Base-by-base conservation (phyloP, 2,113 vertebrate species). In the Dasyprocta punctata region DNA sequence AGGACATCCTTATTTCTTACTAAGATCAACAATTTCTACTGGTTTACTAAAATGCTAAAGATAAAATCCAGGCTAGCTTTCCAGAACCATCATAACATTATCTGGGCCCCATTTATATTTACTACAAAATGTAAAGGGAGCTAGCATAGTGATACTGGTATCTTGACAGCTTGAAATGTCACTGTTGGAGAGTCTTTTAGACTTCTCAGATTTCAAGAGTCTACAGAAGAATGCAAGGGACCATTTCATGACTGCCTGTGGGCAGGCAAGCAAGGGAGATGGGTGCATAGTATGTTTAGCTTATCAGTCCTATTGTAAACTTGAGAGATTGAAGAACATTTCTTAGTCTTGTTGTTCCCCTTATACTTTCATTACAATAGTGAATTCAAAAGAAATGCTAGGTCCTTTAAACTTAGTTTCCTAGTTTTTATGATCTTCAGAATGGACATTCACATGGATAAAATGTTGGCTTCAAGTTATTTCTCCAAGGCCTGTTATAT, bases 401-500 rank as follows among this genome's bases (percentile, higher is more conserved):
- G 85, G 28, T 87, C 61, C 33, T 38, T 69, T 92, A 33, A 95
- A 30, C 9, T 77, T 78, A 69, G 60, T 90, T 88, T 88, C 84
- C 85, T 95, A 12, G n/a, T 36, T 75, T 85, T 96, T 58, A 49
- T 81, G 33, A 69, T 95, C 20, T 92, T 90, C 44, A 73, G 22
- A 85, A 38, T 67, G 71, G 22, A 89, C 8, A 67, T 24, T 63
- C 5, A 78, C 24, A 92, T 44, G 71, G n/a, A 73, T 61, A 65
- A 90, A 73, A 49, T 89, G 75, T 24, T 94, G 78, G 9, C 14
- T 85, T 47, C n/a, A 3, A 73, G 26, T 84, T 92, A 33, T 95
- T 86, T 95, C 56, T 93, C 9, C 60, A 71, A 71, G 52, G n/a
- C 2, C 36, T 73, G 49, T 89, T 93, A 69, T 38, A 24, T 96